phyloP scores from a whole-genome alignment of 2,888 invertebrate genomes.

The Meandrusa payeni region DNA sequence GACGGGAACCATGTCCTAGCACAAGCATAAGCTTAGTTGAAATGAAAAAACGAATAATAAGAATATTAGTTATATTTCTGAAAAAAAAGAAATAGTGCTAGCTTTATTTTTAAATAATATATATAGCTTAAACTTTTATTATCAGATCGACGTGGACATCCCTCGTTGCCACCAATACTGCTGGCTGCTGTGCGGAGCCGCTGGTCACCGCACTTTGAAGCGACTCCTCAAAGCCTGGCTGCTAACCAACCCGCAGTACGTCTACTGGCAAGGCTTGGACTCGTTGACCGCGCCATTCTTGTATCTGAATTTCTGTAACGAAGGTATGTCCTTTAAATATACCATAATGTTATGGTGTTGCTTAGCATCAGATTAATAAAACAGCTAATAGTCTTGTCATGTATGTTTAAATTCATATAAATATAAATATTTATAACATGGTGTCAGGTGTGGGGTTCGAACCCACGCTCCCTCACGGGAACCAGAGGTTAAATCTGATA shows the following conservation, averaged over 20 bases:
- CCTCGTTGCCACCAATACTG: conserved; percentile 99
- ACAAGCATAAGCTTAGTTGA: too few species aligned
- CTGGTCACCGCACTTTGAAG: conserved; percentile 95
- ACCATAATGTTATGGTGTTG: too few species aligned
- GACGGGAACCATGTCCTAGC: too few species aligned
- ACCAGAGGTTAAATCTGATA: conserved; percentile 92
- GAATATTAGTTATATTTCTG: too few species aligned
- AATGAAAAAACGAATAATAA: too few species aligned
- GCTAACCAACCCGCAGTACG: conserved; percentile 95
- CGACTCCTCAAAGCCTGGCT: conserved; percentile 98
- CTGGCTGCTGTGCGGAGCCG: conserved; percentile 95
- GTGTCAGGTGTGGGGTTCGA: conserved; percentile 91
- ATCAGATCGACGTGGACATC: conserved; percentile 98
- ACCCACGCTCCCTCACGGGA: conserved; percentile 91
- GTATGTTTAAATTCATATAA: too few species aligned
- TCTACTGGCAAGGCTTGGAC: conserved; percentile 99
- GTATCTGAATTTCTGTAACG: conserved; percentile 97
- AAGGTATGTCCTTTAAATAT: conserved; percentile 85
- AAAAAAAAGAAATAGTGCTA: too few species aligned
- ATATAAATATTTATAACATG: too few species aligned
- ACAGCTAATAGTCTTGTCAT: too few species aligned
- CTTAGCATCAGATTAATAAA: too few species aligned
- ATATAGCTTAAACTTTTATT: too few species aligned
- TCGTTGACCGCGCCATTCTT: conserved; percentile 98
- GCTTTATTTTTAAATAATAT: too few species aligned